Evolutionary conservation across 2,888 invertebrate genomes (phyloP), one percentile per base, ranked within the genome.

Genomic region (Cremastobaeus sp.): DNA sequence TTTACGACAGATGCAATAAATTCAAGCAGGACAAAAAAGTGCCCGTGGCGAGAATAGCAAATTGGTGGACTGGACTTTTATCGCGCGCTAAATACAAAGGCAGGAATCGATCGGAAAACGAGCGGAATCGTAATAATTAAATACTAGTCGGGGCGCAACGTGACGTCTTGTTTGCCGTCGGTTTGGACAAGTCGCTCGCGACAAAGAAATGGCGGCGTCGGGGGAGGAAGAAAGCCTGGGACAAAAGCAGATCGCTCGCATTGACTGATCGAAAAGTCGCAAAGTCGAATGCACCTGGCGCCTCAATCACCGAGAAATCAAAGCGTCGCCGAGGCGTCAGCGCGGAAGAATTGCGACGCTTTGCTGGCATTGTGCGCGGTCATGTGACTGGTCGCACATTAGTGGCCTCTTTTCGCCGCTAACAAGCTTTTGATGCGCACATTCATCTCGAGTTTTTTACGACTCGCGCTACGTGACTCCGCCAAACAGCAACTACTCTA

Each of bases 341-440:
- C 52, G 30, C 11, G 34, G 32, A 35, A 45, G 45, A 47, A 54
- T 45, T 21, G 54, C 65, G 30, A 20, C 50, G 18, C 18, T 60
- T 37, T 48, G 62, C 20, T 9, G 32, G 45, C 35, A 39, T 48
- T 48, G 32, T 52, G 18, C 11, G 1, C 34, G 52, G 8, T 41
- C 52, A 28, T 14, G 30, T 37, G 57, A 55, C n/a, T 45, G 6
- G 3, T 25, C 43, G 50, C 20, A 15, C 25, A 54, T 54, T 50
- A 65, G 35, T 43, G 52, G 45, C 45, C 34, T 37, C 14, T 43
- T 47, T 57, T 52, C 11, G 4, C 74, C 37, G 60, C 75, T 77
- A 78, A 79, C 78, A 76, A 78, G 76, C 74, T 77, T 76, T 78
- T 77, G 59, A 78, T 66, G 54, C 57, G 32, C 17, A 39, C 57